Evolutionary conservation across 2,888 invertebrate genomes (phyloP), one percentile per base, ranked within the genome.

Genomic region (Drosophila mimetica): DNA sequence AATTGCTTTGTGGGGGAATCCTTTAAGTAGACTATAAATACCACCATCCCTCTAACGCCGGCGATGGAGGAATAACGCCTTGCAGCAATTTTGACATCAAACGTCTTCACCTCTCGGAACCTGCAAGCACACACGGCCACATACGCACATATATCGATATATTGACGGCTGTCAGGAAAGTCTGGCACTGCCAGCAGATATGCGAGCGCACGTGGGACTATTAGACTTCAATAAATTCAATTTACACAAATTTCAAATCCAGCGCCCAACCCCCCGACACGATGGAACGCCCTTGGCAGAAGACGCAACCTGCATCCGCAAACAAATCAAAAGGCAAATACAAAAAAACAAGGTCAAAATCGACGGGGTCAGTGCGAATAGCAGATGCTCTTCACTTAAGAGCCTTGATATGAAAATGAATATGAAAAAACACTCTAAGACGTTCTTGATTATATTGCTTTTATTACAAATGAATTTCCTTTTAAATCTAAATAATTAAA

Each of bases 171-270:
- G 76, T 70, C 79, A 74, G 79, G 50, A 59, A 51, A 63, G 71
- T 46, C 59, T 80, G 83, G 74, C 86, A 65, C 51, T 58, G 64
- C 72, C 53, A 47, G 60, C 55, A 64, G 60, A 80, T 73, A 58
- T 53, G 71, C 69, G 70, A 53, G 46, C 59, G 75, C 87, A 66
- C 79, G 66, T 71, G 79, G 72, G 83, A 76, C 86, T 84, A 86
- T 82, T 85, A 81, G 80, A 85, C 83, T 85, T 85, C 86, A 83
- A 85, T 85, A 85, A 85, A 87, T 85, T 85, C 83, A 85, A 85
- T 87, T 87, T 85, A 77, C 86, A 77, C 86, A 87, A 85, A 87
- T 87, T 87, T 85, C 70, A 76, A 76, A 76, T 75, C 80, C 64
- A 44, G 16, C 54, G 32, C 57, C 55, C 72, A 59, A 47, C 22